Base-by-base conservation (phyloP, 1,140 invertebrate genomes). In the Vanessa atalanta region DNA sequence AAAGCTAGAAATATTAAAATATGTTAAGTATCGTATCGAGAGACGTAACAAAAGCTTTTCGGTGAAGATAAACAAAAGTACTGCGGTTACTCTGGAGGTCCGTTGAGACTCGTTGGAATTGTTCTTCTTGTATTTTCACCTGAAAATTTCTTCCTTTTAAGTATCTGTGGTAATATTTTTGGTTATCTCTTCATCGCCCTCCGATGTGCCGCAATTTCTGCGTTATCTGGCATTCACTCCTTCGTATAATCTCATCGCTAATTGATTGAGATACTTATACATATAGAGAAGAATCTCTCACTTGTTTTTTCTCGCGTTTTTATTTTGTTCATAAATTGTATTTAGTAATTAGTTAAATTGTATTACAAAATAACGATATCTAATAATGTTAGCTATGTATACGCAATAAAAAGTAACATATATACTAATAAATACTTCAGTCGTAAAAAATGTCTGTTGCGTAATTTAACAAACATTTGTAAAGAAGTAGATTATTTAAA, bases 181-280 rank as follows among this genome's bases (percentile, higher is more conserved):
- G 76, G 80, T 87, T 90, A 89, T 90, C 88, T 90, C 65, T 73
- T 81, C 84, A 82, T 85, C 85, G 81, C 82, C 79, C 88, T 81
- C 85, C 87, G 88, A 88, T 86, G 86, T 78, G 78, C 73, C 76
- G 76, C 82, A 85, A 86, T 84, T 82, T 80, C 80, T 67, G 55
- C 73, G 80, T 87, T 90, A 90, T 90, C 86, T 90, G 76, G 64
- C 81, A 80, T 84, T 89, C 88, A 89, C 86, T 85, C 79, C 82
- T 64, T 67, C 72, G 72, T 75, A 77, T 86, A 86, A 88, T 86
- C 79, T 79, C 70, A 20, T 14, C 6, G 57, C 31, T 15, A 61
- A 61, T 61, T 61, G 31, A 61, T 61, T 31, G 31, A 37, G 15
- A 14, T 61, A 60, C 23, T 13, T 12, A 11, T 8, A 31, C 12